These are phyloP conservation scores for Cepaea hortensis DNA, from an alignment of 2,888 invertebrate genomes.

Conservation along the genomic window DNA sequence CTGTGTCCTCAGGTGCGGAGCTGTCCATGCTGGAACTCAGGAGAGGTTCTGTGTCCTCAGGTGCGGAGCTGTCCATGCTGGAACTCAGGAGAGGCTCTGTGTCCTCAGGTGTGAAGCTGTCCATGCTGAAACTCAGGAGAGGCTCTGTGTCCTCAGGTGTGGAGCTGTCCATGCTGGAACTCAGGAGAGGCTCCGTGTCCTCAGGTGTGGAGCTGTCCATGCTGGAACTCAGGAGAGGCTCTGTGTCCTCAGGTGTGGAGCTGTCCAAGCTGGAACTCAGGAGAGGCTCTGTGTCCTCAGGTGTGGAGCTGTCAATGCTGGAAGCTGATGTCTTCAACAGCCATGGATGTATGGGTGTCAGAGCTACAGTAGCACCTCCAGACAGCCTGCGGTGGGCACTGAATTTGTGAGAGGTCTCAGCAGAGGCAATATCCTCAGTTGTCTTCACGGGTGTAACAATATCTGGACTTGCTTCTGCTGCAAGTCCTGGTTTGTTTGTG, in stretches of 20 bases:
- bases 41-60: no score
- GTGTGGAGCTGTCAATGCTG: background rate
- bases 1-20: no score
- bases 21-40: no score
- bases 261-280: no score
- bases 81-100: no score
- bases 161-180: conserved; percentile 11
- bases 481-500: background rate
- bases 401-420: background rate
- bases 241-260: no score
- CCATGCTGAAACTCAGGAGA: no score
- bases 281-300: background rate
- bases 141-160: no score
- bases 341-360: background rate
- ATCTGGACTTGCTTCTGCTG: background rate
- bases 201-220: no score
- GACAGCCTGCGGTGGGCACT: background rate
- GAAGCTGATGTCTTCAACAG: background rate
- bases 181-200: background rate
- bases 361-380: background rate
- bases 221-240: no score
- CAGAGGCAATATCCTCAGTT: background rate
- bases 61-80: no score
- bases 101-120: no score
- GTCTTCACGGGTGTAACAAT: background rate